These are phyloP conservation scores for Smittia aterrima DNA, from an alignment of 2,888 invertebrate species.

Conservation along the genomic window DNA sequence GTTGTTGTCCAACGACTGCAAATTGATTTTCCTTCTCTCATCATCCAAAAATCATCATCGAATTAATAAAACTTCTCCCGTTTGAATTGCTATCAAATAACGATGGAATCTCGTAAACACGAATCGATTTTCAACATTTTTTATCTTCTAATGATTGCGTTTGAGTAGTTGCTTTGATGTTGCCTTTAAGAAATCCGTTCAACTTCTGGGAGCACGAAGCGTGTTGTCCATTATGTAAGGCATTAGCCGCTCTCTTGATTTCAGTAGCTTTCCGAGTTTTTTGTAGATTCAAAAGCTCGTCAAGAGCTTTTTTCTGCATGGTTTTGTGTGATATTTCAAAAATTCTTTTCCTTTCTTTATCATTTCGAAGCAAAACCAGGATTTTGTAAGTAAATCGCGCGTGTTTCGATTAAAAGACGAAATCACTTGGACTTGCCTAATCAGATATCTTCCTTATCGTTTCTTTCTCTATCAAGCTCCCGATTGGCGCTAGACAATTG, in stretches of 20 bases:
- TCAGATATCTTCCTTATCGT: not conserved
- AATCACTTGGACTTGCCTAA: not conserved
- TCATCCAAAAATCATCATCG: conserved; percentile 28
- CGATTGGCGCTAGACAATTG: conserved; percentile 24
- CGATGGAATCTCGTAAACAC: conserved; percentile 29
- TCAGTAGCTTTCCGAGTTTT: not conserved
- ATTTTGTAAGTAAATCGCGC: conserved; percentile 33
- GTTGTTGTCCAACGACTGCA: conserved; percentile 51
- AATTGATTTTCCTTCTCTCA: conserved; percentile 15
- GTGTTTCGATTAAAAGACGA: not conserved
- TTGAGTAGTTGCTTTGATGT: conserved; percentile 43
- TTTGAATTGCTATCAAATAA: conserved; percentile 18
- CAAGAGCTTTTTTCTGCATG: not conserved
- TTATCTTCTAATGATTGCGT: conserved; percentile 50
- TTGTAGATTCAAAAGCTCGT: too few species aligned
- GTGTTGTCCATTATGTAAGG: conserved; percentile 37
- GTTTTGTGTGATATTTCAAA: not conserved
- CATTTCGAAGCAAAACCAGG: conserved; percentile 23
- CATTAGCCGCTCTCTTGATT: not conserved
- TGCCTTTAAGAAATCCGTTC: conserved; percentile 35
- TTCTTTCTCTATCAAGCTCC: conserved; percentile 4
- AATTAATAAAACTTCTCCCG: conserved; percentile 30
- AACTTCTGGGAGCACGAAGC: conserved; percentile 32
- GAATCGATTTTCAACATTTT: not conserved
- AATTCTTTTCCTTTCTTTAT: not conserved